These are phyloP conservation scores for Drosophila helvetica DNA, from an alignment of 2,888 invertebrate genomes.

Conservation along the genomic window DNA sequence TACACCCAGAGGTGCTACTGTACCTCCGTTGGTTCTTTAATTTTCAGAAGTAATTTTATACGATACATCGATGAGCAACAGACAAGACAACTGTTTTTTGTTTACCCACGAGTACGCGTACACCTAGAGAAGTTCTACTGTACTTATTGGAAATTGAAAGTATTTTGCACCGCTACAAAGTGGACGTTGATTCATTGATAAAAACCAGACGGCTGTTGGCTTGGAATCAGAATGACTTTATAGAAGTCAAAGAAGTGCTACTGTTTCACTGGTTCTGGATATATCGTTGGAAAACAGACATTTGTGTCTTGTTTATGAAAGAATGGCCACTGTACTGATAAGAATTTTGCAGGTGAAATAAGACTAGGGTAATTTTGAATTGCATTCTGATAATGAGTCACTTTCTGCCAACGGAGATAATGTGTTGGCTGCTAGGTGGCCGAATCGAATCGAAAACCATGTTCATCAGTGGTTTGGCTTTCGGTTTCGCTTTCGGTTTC, in stretches of 20 bases:
- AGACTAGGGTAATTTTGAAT: neutral
- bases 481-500: conserved; percentile 25
- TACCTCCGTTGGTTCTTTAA: neutral
- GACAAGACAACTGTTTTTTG: no score
- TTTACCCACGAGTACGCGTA: no score
- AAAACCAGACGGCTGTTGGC: neutral
- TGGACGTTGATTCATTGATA: neutral
- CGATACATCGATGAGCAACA: no score
- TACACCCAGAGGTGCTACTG: neutral
- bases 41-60: no score
- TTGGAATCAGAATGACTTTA: no score
- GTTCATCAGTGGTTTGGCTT: conserved; percentile 32
- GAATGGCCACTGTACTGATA: neutral
- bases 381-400: neutral
- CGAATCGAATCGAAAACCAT: conserved; percentile 26
- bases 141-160: no score
- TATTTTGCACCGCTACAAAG: no score
- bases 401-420: conserved; percentile 22
- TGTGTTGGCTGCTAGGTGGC: conserved; percentile 22
- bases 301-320: neutral
- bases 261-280: no score
- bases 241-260: no score
- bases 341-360: neutral
- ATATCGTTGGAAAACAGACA: neutral
- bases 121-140: neutral